phyloP scores from a whole-genome alignment of 2,113 vertebrate species.

The Sardina pilchardus region DNA sequence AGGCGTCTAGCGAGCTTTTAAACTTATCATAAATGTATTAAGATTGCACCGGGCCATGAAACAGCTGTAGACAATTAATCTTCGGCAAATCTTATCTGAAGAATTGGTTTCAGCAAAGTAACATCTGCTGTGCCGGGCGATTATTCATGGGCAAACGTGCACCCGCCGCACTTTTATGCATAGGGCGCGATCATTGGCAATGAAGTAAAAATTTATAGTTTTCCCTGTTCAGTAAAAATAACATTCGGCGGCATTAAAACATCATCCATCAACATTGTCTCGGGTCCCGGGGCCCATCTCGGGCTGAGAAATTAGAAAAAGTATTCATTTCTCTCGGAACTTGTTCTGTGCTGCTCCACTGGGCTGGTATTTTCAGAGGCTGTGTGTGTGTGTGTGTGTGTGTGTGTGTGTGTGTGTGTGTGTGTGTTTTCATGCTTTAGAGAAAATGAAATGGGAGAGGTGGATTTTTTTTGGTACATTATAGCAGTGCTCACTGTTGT shows the following conservation, averaged over 20 bases:
- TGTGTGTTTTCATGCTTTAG: conserved; percentile 48
- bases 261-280: conserved; percentile 99
- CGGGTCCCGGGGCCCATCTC: conserved; percentile 78
- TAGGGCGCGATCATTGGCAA: conserved; percentile 92
- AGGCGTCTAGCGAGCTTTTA: conserved; percentile 92
- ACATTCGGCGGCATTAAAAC: conserved; percentile 99
- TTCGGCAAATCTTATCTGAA: conserved; percentile 96
- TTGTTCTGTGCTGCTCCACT: conserved; percentile 78
- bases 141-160: conserved; percentile 90
- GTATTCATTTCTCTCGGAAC: conserved; percentile 93
- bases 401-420: not conserved
- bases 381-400: conserved; percentile 3
- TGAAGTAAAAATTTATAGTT: conserved; percentile 99
- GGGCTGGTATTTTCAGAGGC: conserved; percentile 53
- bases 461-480: conserved; percentile 63
- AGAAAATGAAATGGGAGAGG: conserved; percentile 74
- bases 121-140: conserved; percentile 92
- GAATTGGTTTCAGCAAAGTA: conserved; percentile 95
- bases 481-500: conserved; percentile 48
- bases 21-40: conserved; percentile 99
- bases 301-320: conserved; percentile 91
- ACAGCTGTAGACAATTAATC: conserved; percentile 99
- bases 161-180: conserved; percentile 87
- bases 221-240: conserved; percentile 99
- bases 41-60: conserved; percentile 99